Conservation (phyloP, 2,113 vertebrate genomes). For the Xenotilapia flavipinnis region DNA sequence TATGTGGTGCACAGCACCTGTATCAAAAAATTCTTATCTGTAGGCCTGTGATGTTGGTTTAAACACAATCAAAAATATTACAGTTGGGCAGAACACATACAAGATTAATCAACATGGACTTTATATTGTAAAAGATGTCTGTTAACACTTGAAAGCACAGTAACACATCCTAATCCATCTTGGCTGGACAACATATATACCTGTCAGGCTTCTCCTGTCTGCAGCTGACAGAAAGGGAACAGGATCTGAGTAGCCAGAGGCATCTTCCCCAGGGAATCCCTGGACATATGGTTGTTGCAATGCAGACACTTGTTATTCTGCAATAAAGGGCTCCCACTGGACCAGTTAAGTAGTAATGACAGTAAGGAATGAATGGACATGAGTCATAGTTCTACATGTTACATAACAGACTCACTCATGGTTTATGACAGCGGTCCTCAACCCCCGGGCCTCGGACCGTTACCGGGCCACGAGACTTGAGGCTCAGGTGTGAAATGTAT, state of each 20-base stretch:
- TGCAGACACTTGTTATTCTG: constrained; percentile 62
- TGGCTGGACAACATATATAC: constrained; percentile 9
- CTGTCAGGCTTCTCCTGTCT: constrained; percentile 27
- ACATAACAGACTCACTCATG: not conserved
- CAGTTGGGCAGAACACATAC: not conserved
- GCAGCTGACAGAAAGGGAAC: constrained; percentile 40
- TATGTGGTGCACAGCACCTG: not conserved
- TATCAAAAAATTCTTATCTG: not conserved
- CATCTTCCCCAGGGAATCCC: constrained; percentile 28
- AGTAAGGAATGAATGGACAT: constrained; percentile 43
- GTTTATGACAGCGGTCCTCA: not conserved
- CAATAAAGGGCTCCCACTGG: constrained; percentile 52
- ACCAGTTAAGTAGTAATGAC: constrained; percentile 64
- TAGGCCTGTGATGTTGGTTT: not conserved
- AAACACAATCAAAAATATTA: not conserved
- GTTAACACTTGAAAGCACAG: not conserved
- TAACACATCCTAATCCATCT: not conserved
- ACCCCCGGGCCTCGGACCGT: fast-evolving
- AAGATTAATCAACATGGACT: not conserved
- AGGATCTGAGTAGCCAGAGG: constrained; percentile 28
- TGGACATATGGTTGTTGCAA: constrained; percentile 65
- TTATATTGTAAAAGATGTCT: not conserved
- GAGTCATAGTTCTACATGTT: constrained; percentile 46
- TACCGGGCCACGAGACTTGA: not conserved
- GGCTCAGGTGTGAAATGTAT: not conserved